Conservation (phyloP, 1,140 invertebrate species). For the Fopius arisanus region DNA sequence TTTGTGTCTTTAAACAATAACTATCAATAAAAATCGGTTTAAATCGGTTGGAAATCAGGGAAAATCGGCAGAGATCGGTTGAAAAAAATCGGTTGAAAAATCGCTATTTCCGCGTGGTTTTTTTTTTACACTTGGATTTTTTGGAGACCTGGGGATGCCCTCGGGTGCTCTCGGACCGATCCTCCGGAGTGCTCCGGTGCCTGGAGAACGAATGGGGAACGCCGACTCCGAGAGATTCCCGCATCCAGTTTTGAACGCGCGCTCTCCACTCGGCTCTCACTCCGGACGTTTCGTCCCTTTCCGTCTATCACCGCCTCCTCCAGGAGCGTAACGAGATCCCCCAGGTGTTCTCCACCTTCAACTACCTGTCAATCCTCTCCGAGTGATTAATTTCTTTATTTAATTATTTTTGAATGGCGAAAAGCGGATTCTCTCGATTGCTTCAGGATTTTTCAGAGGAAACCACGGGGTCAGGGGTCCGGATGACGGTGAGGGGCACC, state of each 20-base stretch:
- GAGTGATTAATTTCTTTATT: neutral
- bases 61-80: no score
- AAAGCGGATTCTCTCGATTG: no score
- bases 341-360: conserved; percentile 1
- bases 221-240: conserved; percentile 25
- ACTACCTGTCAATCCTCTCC: no score
- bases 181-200: neutral
- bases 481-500: conserved; percentile 24
- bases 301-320: conserved; percentile 50
- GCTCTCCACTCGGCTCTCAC: conserved; percentile 54
- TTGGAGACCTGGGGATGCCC: neutral
- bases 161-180: neutral
- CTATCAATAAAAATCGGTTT: no score
- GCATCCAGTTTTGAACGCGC: conserved; percentile 45
- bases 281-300: conserved; percentile 36
- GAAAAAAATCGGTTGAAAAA: no score
- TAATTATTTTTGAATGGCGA: no score
- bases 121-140: neutral
- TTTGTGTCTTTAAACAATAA: no score
- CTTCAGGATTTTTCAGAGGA: no score
- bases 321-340: conserved; percentile 43
- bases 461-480: no score
- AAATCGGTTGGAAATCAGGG: no score
- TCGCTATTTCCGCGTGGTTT: no score
- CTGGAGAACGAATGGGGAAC: conserved; percentile 4